Conservation (phyloP, 2,888 invertebrate species). For the Teinopalpus imperialis region DNA sequence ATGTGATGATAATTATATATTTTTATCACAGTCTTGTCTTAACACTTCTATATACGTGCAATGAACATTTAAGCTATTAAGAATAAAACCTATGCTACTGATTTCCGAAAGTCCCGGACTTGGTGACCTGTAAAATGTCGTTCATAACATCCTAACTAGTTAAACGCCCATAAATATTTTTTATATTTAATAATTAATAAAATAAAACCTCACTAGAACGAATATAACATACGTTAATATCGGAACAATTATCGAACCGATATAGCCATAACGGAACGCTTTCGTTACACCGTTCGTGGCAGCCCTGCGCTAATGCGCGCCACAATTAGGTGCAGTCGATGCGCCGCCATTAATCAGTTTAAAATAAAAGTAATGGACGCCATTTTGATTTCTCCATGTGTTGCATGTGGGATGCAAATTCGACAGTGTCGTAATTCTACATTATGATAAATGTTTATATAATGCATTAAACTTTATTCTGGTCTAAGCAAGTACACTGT, state of each 20-base stretch:
- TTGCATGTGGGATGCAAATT: not conserved
- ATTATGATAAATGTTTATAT: not conserved
- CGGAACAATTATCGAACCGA: slow-evolving; percentile 6
- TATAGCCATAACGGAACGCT: slow-evolving; percentile 1
- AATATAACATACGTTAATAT: slow-evolving; percentile 15
- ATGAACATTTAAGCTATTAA: no score
- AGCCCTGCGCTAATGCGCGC: slow-evolving; percentile 11
- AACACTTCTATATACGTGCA: no score
- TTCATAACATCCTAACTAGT: no score
- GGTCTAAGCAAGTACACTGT: no score
- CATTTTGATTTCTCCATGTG: slow-evolving; percentile 9
- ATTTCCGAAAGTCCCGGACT: no score
- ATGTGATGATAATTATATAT: no score
- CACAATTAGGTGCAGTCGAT: slow-evolving; percentile 7
- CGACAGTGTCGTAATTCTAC: not conserved
- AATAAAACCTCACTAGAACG: not conserved
- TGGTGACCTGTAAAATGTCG: no score
- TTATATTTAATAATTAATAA: not conserved
- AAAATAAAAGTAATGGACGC: slow-evolving; percentile 11
- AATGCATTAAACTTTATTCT: no score
- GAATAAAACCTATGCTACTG: no score
- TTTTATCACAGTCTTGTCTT: no score
- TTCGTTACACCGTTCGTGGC: slow-evolving; percentile 5
- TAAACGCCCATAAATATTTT: not conserved
- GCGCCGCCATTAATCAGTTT: slow-evolving; percentile 15